Percentiles rank a stretch among this genome's conserved stretches.
Conservation (phyloP, 2,888 invertebrate genomes). For the Caradrina kadenii region DNA sequence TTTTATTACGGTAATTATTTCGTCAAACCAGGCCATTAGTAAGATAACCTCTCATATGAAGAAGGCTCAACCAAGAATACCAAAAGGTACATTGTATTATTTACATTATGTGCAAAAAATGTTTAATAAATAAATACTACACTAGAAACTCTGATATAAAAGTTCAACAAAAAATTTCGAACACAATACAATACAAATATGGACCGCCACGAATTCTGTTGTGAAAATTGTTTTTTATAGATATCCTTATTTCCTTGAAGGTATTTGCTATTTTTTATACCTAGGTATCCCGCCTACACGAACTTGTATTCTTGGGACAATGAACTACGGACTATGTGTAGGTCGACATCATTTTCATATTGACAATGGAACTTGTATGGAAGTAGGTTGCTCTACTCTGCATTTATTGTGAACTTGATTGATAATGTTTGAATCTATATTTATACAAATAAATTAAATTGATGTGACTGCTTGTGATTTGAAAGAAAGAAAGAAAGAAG, state of each 20-base stretch:
- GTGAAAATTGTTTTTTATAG: constrained; percentile 23
- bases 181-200: constrained; percentile 32
- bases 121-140: background rate
- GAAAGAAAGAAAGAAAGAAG: too few species aligned
- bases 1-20: too few species aligned
- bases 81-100: too few species aligned
- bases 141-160: constrained; percentile 4
- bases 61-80: background rate
- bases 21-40: too few species aligned
- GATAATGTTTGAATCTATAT: background rate
- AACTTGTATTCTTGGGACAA: constrained; percentile 50
- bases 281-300: constrained; percentile 38
- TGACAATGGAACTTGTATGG: constrained; percentile 34
- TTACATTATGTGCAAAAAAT: too few species aligned
- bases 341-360: constrained; percentile 39
- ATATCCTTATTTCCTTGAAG: constrained; percentile 44
- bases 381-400: constrained; percentile 41
- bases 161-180: constrained; percentile 4
- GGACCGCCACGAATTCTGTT: constrained; percentile 43
- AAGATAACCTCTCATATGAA: too few species aligned
- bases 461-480: too few species aligned
- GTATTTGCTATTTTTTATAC: constrained; percentile 35
- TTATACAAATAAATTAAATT: too few species aligned
- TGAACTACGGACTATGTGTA: constrained; percentile 54
- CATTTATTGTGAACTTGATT: constrained; percentile 48